Evolutionary conservation across 1,140 invertebrate genomes (phyloP), one percentile per base, ranked within the genome.

Genomic region (Oncopodura yosiiana): DNA sequence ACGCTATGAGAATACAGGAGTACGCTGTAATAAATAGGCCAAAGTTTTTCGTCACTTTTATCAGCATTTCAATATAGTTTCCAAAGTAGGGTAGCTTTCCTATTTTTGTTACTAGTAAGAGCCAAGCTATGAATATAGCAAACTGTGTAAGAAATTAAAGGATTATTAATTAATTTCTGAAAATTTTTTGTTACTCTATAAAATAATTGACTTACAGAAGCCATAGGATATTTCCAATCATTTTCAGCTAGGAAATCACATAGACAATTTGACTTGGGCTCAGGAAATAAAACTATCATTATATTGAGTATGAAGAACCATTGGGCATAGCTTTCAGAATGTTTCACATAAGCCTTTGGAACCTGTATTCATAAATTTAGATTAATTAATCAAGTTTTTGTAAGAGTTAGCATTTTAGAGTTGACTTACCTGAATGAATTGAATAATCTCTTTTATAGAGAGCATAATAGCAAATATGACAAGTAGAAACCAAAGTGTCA

Each of bases 241-340:
- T 32, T 30, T n/a, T n/a, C n/a, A n/a, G n/a, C n/a, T n/a, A n/a
- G n/a, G n/a, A n/a, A n/a, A n/a, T n/a, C n/a, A n/a, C n/a, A n/a
- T 26, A 53, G 24, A 36, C 26, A 30, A 19, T 18, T 36, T n/a
- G 5, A 4, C 18, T 21, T 21, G 4, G 29, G 27, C 11, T 34
- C 3, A 26, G 41, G 42, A 29, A 12, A 43, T 14, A 45, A 8
- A 24, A 37, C 41, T 26, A 44, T 50, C 4, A 9, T 21, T 5
- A 85, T 73, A 61, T 76, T 71, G 26, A 82, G 66, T 12, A 87
- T 81, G 32, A 87, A 83, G 11, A 81, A 70, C 76, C 82, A 81
- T 65, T 87, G 84, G 23, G 87, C 71, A 77, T 81, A 85, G 69
- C 88, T 87, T 66, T 89, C 86, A 82, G 83, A 86, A 54, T n/a